phyloP scores from a whole-genome alignment of 30 jellyfish, hydroid and myxozoan genomes.

The Cassiopea andromeda region DNA sequence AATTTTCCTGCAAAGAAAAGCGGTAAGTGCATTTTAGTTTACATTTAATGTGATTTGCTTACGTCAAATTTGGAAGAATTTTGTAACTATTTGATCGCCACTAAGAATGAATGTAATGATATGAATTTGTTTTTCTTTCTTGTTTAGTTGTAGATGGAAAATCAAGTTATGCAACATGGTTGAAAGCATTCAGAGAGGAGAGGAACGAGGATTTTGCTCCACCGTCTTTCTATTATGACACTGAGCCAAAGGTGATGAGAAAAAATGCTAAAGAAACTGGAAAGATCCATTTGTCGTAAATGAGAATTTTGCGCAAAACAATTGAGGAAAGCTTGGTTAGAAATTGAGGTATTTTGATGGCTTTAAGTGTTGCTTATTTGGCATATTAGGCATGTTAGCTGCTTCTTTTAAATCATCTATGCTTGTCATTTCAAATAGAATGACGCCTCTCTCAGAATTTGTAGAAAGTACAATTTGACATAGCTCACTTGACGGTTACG shows the following conservation, averaged over 20 bases:
- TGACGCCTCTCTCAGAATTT: too few species aligned
- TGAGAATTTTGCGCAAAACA: neutral
- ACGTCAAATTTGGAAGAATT: too few species aligned
- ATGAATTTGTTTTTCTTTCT: neutral
- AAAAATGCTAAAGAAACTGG: neutral
- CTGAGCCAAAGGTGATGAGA: neutral
- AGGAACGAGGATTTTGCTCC: conserved; percentile 92
- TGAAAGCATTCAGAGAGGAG: conserved; percentile 73
- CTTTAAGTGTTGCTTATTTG: too few species aligned
- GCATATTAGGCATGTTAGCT: too few species aligned
- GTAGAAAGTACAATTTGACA: too few species aligned
- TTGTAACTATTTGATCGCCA: too few species aligned
- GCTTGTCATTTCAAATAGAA: too few species aligned
- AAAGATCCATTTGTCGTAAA: neutral
- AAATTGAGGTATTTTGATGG: neutral
- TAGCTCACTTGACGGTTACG: too few species aligned
- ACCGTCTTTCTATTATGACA: conserved; percentile 54
- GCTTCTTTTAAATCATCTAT: too few species aligned
- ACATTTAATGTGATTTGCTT: too few species aligned
- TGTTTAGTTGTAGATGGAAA: conserved; percentile 21
- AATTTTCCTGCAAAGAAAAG: neutral
- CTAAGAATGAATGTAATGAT: neutral
- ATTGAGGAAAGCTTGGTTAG: neutral
- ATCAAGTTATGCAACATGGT: conserved; percentile 44
- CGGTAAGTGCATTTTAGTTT: too few species aligned